These are phyloP conservation scores for Spisula subtruncata DNA, from an alignment of 2,888 invertebrate genomes.

Conservation along the genomic window DNA sequence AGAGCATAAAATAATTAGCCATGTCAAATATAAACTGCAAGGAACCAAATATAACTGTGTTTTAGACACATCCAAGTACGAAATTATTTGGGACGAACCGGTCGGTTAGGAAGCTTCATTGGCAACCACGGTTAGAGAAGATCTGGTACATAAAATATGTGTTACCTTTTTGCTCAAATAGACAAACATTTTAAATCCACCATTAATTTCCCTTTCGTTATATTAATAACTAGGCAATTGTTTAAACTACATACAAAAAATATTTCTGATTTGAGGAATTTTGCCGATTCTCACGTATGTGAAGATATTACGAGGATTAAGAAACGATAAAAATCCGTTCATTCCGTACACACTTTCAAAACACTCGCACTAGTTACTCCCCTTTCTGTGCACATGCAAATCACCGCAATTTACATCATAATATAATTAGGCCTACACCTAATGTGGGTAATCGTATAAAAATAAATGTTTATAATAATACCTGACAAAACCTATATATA, in stretches of 20 bases:
- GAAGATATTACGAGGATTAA: not conserved
- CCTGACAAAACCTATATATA: too few species aligned
- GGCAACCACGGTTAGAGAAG: constrained; percentile 24
- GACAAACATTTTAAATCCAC: constrained; percentile 55
- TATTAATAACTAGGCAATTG: not conserved
- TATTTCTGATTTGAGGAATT: not conserved
- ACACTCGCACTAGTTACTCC: too few species aligned
- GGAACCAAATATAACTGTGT: not conserved
- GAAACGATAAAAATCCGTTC: not conserved
- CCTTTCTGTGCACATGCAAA: too few species aligned
- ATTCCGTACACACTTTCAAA: too few species aligned
- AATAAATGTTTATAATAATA: too few species aligned
- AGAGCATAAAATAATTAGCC: not conserved
- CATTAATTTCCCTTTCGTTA: not conserved
- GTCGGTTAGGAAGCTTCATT: constrained; percentile 45
- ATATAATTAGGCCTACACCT: too few species aligned
- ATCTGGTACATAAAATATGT: not conserved
- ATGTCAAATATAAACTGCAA: not conserved
- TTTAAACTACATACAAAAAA: not conserved
- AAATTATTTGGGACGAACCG: not conserved
- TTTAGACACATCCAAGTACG: not conserved
- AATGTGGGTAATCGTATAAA: too few species aligned
- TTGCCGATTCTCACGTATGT: not conserved
- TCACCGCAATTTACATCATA: too few species aligned
- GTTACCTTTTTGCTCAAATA: constrained; percentile 63